Evolutionary conservation across 2,797 vertebrate genomes (phyloP), one percentile per base, ranked within the genome.

Genomic region (Clarias platycephalus): DNA sequence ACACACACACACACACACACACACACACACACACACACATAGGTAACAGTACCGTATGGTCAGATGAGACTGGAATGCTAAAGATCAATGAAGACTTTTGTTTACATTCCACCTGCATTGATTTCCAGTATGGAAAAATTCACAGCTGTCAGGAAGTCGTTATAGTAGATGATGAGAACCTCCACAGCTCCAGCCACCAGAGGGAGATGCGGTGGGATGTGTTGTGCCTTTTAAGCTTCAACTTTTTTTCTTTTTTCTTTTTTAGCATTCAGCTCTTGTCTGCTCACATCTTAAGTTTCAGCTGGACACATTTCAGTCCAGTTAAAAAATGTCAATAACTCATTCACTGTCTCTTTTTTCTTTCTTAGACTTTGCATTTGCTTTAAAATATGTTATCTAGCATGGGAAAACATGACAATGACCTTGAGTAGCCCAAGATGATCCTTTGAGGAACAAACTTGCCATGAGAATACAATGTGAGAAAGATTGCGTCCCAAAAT

Each of bases 291-390:
- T 79, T 53, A 68, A 86, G 83, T 83, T 84, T 84, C 81, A 85
- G 82, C 86, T 82, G 86, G 85, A 57, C 68, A 53, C 83, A 81
- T 83, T 85, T 66, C 79, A 88, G 80, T 67, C 81, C 40, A 83
- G 84, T 80, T 87, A 82, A 86, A 85, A 90, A 92, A 91, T 90
- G 91, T 90, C 92, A 92, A 91, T 92, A 91, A 92, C 86, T 89
- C 87, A 90, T 53, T n/a, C n/a, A 53, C 8, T 4, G n/a, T 9
- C 78, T 62, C 22, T 37, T 40, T 78, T 78, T 12, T 60, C 24
- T 20, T 80, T 22, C n/a, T 64, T n/a, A 20, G 58, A 40, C 58
- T 26, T 15, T 63, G 57, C 6, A 3, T 75, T 55, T 55, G 49
- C 15, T 55, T 60, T 2, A 40, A 78, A 78, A 60, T 78, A 62